phyloP scores from a whole-genome alignment of 1,140 invertebrate genomes.

The Lepeophtheirus salmonis region DNA sequence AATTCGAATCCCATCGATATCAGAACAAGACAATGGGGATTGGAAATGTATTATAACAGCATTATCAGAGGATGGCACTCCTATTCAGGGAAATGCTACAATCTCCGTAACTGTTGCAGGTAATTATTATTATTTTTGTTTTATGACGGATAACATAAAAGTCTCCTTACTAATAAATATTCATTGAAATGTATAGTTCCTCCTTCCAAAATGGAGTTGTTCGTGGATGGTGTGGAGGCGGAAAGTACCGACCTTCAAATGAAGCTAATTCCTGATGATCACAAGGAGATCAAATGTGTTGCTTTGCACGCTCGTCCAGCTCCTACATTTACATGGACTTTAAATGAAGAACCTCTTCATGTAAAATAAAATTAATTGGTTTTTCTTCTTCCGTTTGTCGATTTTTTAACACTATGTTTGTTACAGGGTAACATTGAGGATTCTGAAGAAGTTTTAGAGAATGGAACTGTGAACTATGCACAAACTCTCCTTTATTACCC shows the following conservation, averaged over 20 bases:
- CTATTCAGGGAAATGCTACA: not conserved
- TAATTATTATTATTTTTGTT: too few relatives aligned
- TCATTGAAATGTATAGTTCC: too few relatives aligned
- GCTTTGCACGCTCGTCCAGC: not conserved
- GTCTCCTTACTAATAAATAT: too few relatives aligned
- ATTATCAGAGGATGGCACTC: not conserved
- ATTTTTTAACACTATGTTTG: not conserved
- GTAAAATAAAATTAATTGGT: not conserved
- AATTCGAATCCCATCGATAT: not conserved
- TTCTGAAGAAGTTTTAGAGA: not conserved
- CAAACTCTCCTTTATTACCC: conserved; percentile 4
- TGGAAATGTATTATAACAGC: not conserved
- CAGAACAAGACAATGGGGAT: not conserved
- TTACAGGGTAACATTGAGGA: not conserved
- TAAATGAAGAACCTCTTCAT: not conserved
- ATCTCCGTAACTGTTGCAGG: not conserved
- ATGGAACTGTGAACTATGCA: not conserved
- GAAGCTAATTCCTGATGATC: not conserved
- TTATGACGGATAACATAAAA: too few relatives aligned
- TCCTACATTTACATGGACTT: not conserved
- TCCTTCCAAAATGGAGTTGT: not conserved
- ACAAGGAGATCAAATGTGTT: not conserved
- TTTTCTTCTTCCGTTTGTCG: not conserved
- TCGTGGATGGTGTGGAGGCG: not conserved
- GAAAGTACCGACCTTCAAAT: conserved; percentile 1